phyloP scores from a whole-genome alignment of 2,797 vertebrate genomes.

The Pangasius djambal region DNA sequence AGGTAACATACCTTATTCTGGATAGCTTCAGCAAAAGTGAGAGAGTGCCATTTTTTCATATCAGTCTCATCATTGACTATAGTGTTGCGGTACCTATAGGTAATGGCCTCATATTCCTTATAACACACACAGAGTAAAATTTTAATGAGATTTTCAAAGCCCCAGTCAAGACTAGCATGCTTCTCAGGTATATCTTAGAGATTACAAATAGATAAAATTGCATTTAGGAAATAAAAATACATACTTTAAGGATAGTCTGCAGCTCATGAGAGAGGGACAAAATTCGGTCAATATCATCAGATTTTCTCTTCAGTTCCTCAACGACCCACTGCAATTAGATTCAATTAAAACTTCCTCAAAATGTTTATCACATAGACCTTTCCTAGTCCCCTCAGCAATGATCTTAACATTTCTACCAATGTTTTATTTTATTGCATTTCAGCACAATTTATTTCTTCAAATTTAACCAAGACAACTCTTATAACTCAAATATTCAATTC shows the following conservation, averaged over 20 bases:
- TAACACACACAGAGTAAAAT: conserved; percentile 9
- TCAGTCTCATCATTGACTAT: conserved; percentile 68
- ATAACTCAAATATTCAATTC: background rate
- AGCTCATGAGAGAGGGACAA: conserved; percentile 79
- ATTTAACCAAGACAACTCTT: background rate
- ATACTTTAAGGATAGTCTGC: conserved; percentile 82
- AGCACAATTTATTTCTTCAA: background rate
- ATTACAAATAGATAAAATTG: background rate
- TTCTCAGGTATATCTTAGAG: background rate
- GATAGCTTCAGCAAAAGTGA: conserved; percentile 80
- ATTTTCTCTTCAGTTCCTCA: conserved; percentile 84
- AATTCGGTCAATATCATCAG: conserved; percentile 72
- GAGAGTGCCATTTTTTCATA: conserved; percentile 69
- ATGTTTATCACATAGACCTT: background rate
- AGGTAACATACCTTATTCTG: conserved; percentile 78
- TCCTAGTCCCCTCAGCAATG: background rate
- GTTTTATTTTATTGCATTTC: background rate
- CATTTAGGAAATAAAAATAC: conserved; percentile 22
- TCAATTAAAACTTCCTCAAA: background rate
- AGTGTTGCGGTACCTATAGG: conserved; percentile 79
- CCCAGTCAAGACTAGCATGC: background rate
- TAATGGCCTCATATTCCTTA: conserved; percentile 86
- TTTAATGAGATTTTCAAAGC: background rate
- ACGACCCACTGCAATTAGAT: conserved; percentile 76
- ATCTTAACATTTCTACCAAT: background rate